These are phyloP conservation scores for Anabas testudineus DNA, from an alignment of 2,797 vertebrate species.

Conservation along the genomic window DNA sequence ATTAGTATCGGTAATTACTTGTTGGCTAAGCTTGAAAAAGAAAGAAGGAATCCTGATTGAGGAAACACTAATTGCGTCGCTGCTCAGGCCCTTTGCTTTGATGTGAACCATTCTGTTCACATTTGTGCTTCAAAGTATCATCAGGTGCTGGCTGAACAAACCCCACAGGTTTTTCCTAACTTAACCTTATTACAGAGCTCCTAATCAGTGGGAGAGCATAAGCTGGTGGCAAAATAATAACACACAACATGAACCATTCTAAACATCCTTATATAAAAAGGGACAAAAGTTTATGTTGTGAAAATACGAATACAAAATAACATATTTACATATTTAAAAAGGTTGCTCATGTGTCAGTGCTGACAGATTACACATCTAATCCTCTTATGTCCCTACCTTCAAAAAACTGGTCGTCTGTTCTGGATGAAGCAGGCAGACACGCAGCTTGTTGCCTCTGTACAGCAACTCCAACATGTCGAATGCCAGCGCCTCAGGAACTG, in stretches of 20 bases:
- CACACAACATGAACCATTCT: neutral
- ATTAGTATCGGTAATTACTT: constrained; percentile 17
- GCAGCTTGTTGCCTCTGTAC: constrained; percentile 85
- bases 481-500: constrained; percentile 88
- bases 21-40: constrained; percentile 40
- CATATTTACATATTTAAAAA: too few species aligned
- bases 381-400: constrained; percentile 76
- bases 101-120: constrained; percentile 16
- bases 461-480: constrained; percentile 89
- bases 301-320: too few species aligned
- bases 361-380: neutral
- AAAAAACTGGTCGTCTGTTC: constrained; percentile 85
- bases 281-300: too few species aligned
- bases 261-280: too few species aligned
- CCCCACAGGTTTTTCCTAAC: neutral
- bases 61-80: constrained; percentile 2
- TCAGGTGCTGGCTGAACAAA: constrained; percentile 26
- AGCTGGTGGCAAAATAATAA: constrained; percentile 10
- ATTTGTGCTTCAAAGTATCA: constrained; percentile 25
- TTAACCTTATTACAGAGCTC: neutral
- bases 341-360: too few species aligned
- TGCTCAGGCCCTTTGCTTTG: constrained; percentile 12
- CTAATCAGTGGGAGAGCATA: constrained; percentile 25
- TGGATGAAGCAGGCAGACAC: constrained; percentile 87
- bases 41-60: constrained; percentile 36